Base-by-base conservation (phyloP, 64 coral and sea anemone genomes). In the Actinia equina region DNA sequence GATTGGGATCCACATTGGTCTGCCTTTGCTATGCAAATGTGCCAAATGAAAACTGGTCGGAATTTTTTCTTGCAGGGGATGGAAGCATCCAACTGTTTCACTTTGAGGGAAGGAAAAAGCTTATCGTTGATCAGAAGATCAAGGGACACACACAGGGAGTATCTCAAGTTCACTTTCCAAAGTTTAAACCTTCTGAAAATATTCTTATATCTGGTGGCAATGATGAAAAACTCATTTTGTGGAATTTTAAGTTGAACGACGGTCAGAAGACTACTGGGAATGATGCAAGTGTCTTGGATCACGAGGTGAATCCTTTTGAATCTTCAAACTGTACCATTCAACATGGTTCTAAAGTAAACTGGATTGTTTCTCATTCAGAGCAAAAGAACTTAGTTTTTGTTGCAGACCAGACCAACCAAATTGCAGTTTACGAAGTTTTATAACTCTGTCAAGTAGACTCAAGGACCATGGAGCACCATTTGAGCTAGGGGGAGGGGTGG, bases 71-170 rank as follows among this genome's bases (percentile, higher is more conserved):
- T 82, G 37, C 57, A 97, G 94, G 91, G 17, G 82, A 93, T 99
- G 97, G 97, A 22, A 92, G 78, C 49, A 88, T 99, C 37, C 88
- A 80, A 88, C 77, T 99, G n/a, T 95, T 95, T 77, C 84, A 88
- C 53, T 99, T 95, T 89, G 90, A 95, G 86, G 97, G 97, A 16
- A 97, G 93, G 77, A 99, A 95, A 82, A 90, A 92, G 89, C 93
- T 95, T 79, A 5, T 57, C 49, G 79, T 57, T 52, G 41, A 64
- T 12, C 53, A 88, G 27, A 88, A 81, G 25, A 26, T 99, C 18
- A 93, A 80, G 82, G 84, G 71, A 43, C 97, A 99, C 54, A 44
- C 77, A 12, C 91, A 86, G 55, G 91, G 88, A 78, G 88, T 90
- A 43, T 90, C 90, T 4, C 97, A 99, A 87, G 97, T 99, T 45